phyloP scores from a whole-genome alignment of 2,113 vertebrate species.

The Phocoena phocoena region DNA sequence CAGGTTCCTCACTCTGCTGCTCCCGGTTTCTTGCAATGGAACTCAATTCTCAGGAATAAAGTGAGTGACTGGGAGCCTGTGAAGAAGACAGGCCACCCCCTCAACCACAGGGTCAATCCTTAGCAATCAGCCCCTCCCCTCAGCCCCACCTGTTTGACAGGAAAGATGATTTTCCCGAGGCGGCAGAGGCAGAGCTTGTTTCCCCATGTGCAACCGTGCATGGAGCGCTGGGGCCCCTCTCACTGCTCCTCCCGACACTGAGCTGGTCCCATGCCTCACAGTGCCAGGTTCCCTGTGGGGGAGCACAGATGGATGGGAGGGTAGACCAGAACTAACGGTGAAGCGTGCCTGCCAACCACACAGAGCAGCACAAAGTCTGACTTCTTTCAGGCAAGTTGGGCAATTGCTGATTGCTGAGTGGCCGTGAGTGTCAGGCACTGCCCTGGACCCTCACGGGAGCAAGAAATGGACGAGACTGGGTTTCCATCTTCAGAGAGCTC shows the following conservation, averaged over 20 bases:
- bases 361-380: not conserved
- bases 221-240: accelerated
- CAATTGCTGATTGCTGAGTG: no score
- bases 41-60: not conserved
- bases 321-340: not conserved
- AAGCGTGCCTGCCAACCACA: not conserved
- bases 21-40: not conserved
- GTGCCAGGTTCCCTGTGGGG: not conserved
- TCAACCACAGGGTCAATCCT: not conserved
- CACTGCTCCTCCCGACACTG: accelerated
- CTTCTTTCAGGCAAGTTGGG: not conserved
- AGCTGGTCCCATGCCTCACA: accelerated
- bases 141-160: no score
- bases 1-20: not conserved
- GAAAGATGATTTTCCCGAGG: not conserved
- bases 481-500: not conserved
- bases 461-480: accelerated
- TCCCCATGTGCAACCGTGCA: accelerated
- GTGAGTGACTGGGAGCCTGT: accelerated
- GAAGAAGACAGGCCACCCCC: not conserved
- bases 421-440: no score
- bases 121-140: no score
- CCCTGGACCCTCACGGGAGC: accelerated
- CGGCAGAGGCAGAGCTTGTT: not conserved
- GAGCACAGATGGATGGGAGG: not conserved